Percentiles rank a stretch among this genome's conserved stretches.
Conservation (phyloP, 2,113 vertebrate genomes). For the Rhagologus leucostigma region DNA sequence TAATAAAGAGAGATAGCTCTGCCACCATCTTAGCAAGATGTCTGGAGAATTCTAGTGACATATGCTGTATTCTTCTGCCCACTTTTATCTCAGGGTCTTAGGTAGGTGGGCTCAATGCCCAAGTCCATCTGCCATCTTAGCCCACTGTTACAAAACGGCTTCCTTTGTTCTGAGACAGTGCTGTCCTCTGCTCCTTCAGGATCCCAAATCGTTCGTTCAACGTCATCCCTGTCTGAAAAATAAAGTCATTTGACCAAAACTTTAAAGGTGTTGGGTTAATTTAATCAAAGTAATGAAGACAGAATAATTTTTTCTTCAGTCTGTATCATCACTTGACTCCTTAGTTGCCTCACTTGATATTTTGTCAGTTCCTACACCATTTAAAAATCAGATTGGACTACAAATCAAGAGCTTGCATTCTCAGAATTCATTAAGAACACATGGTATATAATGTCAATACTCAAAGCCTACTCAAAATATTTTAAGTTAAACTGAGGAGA, state of each 20-base stretch:
- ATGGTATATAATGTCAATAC: not conserved
- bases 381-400: not conserved
- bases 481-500: not conserved
- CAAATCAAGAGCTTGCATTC: not conserved
- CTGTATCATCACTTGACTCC: not conserved
- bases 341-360: not conserved
- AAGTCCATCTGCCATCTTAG: slow-evolving; percentile 35
- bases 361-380: not conserved
- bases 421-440: not conserved
- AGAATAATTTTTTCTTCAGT: not conserved
- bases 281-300: not conserved
- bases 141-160: slow-evolving; percentile 93
- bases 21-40: slow-evolving; percentile 60
- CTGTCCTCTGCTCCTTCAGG: slow-evolving; percentile 86
- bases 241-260: not conserved
- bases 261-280: not conserved
- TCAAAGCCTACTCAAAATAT: not conserved
- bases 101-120: not conserved
- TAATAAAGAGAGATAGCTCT: slow-evolving; percentile 49
- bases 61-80: slow-evolving; percentile 42
- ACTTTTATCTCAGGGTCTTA: slow-evolving; percentile 29
- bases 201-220: slow-evolving; percentile 94
- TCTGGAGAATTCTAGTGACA: slow-evolving; percentile 61
- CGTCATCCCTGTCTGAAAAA: slow-evolving; percentile 87
- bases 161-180: slow-evolving; percentile 81